A percentile compares a stretch with the other conserved stretches of the same genome.
Conservation (phyloP, 2,888 invertebrate species). For the Agrochola litura region DNA sequence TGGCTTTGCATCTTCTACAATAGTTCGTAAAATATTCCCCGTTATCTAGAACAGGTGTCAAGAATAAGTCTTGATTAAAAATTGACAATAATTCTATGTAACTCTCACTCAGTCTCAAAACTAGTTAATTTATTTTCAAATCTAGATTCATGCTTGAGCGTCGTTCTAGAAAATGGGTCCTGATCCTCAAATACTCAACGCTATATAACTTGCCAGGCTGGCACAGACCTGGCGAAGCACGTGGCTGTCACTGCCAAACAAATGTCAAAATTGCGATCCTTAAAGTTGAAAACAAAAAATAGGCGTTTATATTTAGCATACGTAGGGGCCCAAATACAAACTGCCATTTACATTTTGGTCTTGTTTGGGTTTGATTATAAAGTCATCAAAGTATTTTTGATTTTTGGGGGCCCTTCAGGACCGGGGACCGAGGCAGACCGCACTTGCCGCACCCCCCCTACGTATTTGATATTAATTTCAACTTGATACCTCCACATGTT, state of each 20-base stretch:
- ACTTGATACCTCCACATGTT: too few relatives aligned
- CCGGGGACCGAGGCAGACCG: too few relatives aligned
- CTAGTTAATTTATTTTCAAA: conserved; percentile 3
- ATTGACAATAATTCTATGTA: conserved; percentile 13
- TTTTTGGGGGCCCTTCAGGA: too few relatives aligned
- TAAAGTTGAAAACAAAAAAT: background rate
- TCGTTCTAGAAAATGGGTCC: background rate
- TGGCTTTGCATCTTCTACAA: background rate
- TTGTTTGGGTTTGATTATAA: too few relatives aligned
- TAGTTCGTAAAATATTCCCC: background rate
- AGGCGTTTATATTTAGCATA: too few relatives aligned
- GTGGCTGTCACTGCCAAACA: background rate
- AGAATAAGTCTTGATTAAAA: background rate
- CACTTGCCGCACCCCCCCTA: too few relatives aligned
- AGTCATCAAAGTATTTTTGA: too few relatives aligned
- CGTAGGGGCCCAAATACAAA: too few relatives aligned
- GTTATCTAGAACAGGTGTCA: background rate
- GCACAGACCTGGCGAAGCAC: background rate
- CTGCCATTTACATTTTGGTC: too few relatives aligned
- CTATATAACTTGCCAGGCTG: background rate
- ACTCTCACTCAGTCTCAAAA: background rate
- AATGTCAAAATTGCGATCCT: background rate
- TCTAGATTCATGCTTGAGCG: background rate
- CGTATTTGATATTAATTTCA: too few relatives aligned
- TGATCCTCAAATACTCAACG: background rate